These are phyloP conservation scores for Acleris holmiana DNA, from an alignment of 2,888 invertebrate genomes.

Conservation along the genomic window DNA sequence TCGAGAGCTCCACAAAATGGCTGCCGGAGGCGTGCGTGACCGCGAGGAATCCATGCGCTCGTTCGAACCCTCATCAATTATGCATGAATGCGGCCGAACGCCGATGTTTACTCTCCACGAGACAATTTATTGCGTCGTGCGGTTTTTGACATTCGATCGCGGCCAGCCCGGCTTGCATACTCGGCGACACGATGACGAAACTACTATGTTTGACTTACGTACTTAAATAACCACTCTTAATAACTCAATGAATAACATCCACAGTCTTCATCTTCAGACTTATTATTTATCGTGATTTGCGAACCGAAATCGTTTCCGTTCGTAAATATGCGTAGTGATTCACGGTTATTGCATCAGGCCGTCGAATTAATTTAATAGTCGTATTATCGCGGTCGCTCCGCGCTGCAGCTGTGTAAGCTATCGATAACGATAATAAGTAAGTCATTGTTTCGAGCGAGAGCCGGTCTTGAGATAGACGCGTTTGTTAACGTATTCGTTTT, in stretches of 20 bases:
- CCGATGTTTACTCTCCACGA: slow-evolving; percentile 81
- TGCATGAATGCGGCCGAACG: slow-evolving; percentile 82
- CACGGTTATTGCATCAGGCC: slow-evolving; percentile 61
- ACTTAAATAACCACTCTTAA: slow-evolving; percentile 48
- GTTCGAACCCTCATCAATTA: slow-evolving; percentile 81
- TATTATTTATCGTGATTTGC: slow-evolving; percentile 40
- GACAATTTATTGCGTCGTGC: slow-evolving; percentile 82
- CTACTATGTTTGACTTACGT: slow-evolving; percentile 46
- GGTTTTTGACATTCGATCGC: slow-evolving; percentile 80
- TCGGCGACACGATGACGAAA: slow-evolving; percentile 62
- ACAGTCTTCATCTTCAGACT: slow-evolving; percentile 35
- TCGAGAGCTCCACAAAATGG: slow-evolving; percentile 73
- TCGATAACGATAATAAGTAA: slow-evolving; percentile 65
- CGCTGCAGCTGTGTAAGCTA: slow-evolving; percentile 67
- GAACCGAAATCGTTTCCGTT: slow-evolving; percentile 43
- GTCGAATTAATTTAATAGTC: slow-evolving; percentile 65
- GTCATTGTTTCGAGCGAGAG: slow-evolving; percentile 61
- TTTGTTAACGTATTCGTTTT: slow-evolving; percentile 34
- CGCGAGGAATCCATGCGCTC: slow-evolving; percentile 79
- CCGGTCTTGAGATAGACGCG: slow-evolving; percentile 36
- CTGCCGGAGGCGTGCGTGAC: slow-evolving; percentile 78
- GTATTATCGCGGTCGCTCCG: slow-evolving; percentile 51
- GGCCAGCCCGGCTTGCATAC: slow-evolving; percentile 52
- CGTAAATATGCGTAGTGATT: slow-evolving; percentile 53
- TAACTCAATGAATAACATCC: slow-evolving; percentile 19